These are phyloP conservation scores for Isaurus tuberculatus DNA, from an alignment of 92 coral and sea anemone species.

Conservation along the genomic window DNA sequence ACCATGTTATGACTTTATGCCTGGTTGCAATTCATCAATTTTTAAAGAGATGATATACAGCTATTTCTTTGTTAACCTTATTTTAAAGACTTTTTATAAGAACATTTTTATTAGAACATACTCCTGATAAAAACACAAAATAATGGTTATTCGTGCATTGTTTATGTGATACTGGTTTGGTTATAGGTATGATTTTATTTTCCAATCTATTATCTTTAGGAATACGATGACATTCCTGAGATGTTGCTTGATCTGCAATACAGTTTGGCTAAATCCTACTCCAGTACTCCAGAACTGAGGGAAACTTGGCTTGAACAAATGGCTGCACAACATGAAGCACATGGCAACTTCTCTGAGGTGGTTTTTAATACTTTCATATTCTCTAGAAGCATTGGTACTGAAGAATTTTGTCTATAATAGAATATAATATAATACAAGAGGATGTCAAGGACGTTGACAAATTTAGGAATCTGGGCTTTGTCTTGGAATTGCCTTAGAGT, in stretches of 20 bases:
- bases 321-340: slow-evolving; percentile 92
- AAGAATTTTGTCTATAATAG: no score
- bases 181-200: neutral
- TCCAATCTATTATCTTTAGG: slow-evolving; percentile 56
- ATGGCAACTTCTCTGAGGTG: slow-evolving; percentile 95
- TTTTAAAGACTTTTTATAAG: no score
- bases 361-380: neutral
- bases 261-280: slow-evolving; percentile 98
- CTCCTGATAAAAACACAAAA: no score
- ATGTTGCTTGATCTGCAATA: slow-evolving; percentile 96
- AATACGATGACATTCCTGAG: slow-evolving; percentile 93
- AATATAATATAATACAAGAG: no score
- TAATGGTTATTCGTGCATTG: neutral
- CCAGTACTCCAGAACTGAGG: slow-evolving; percentile 94
- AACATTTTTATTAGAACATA: no score
- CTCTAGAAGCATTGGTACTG: neutral
- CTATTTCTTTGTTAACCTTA: no score
- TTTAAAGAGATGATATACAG: no score
- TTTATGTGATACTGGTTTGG: neutral
- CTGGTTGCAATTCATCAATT: no score
- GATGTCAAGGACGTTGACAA: no score
- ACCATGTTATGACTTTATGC: no score
- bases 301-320: slow-evolving; percentile 99
- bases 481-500: no score
- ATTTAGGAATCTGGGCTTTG: no score